Base-by-base conservation (phyloP, 2,113 vertebrate genomes). In the Grantiella picta region DNA sequence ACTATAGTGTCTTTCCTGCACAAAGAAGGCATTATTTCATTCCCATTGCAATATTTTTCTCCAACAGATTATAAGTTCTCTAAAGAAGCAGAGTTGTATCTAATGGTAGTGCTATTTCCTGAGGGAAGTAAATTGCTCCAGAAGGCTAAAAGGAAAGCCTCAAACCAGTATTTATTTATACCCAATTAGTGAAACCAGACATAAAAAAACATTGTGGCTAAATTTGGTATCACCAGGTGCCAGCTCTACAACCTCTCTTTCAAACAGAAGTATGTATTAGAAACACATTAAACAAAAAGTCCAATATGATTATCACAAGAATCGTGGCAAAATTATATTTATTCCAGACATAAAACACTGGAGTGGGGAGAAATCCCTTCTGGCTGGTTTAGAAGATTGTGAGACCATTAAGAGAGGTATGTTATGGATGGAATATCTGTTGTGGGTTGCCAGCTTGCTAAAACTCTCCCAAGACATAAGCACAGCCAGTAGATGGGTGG, bases 401-500 rank as follows among this genome's bases (percentile, higher is more conserved):
- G 10, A 82, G 47, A 60, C 47, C 13, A 40, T 45, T 49, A 35
- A 28, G 24, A 38, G 23, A 56, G 4, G 23, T 8, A 3, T 59
- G 12, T 47, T 49, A 35, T 6, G 10, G 66, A 45, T 33, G 33
- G 36, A 25, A 7, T 71, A 38, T 31, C 60, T 64, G 21, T 7
- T 83, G 40, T 33, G n/a, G 15, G 49, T 38, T 44, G 31, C 35
- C 54, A 76, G 47, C 9, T 47, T 64, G 25, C 25, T 38, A 61
- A 76, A 76, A 68, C 12, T 8, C 22, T 71, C 12, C 54, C n/a
- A 60, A 59, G 40, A 35, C 24, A 23, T 8, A 33, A 76, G 14
- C 0, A 0, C 13, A 61, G 68, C 12, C 40, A 1, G 4, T 12
- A 53, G 53, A 40, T 15, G 16, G 40, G 35, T 65, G 19, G 15